phyloP scores from a whole-genome alignment of 2,888 invertebrate genomes.

The Dicyrtomina minuta region DNA sequence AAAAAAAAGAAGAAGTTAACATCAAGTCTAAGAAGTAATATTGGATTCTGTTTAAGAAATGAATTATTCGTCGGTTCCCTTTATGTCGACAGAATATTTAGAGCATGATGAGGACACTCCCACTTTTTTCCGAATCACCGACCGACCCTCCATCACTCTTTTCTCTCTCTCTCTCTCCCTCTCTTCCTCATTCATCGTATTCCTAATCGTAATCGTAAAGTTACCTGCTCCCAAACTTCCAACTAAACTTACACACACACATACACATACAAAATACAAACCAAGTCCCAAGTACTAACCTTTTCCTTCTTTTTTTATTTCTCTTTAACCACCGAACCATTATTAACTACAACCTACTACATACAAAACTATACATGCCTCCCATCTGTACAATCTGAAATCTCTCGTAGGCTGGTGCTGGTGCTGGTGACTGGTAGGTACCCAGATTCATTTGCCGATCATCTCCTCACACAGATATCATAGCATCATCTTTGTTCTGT shows the following conservation, averaged over 20 bases:
- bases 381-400: background rate
- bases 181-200: conserved; percentile 4
- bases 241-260: background rate
- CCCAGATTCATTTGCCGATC: background rate
- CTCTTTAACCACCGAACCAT: no score
- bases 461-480: no score
- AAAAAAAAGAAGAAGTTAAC: no score
- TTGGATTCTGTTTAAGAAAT: conserved; percentile 32
- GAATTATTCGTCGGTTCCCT: conserved; percentile 31
- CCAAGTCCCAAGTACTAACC: no score
- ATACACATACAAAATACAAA: no score
- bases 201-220: background rate
- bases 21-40: conserved; percentile 32
- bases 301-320: no score
- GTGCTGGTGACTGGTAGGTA: background rate
- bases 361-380: background rate
- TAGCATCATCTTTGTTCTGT: no score
- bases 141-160: conserved; percentile 21
- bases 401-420: background rate
- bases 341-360: no score
- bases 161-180: conserved; percentile 11
- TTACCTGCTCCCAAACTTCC: background rate
- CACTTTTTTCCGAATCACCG: conserved; percentile 29
- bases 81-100: conserved; percentile 33
- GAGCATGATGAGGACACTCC: conserved; percentile 28